Conservation (phyloP, 2,888 invertebrate species). For the Acrobasis consociella region DNA sequence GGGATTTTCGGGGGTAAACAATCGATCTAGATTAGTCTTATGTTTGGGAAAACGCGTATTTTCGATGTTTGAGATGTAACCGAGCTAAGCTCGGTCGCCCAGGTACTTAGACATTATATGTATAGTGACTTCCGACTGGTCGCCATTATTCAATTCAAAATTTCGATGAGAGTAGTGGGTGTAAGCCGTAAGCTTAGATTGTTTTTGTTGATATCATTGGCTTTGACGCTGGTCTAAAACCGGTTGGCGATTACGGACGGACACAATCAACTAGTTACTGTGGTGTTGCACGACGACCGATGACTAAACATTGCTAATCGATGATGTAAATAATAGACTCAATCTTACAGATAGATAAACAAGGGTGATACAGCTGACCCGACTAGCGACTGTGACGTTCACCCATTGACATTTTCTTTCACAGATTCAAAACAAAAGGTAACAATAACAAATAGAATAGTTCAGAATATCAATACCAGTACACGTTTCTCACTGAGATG, state of each 20-base stretch:
- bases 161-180: neutral
- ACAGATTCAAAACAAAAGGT: too few relatives aligned
- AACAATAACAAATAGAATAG: neutral
- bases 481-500: neutral
- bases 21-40: too few relatives aligned
- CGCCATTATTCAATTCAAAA: too few relatives aligned
- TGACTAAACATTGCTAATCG: constrained; percentile 3
- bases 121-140: too few relatives aligned
- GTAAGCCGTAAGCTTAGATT: neutral
- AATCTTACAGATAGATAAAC: neutral
- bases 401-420: too few relatives aligned
- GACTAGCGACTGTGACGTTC: too few relatives aligned
- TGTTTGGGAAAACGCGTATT: too few relatives aligned
- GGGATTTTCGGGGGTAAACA: too few relatives aligned
- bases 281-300: neutral
- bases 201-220: neutral
- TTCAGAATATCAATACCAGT: neutral
- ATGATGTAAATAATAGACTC: constrained; percentile 3
- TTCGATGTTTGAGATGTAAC: too few relatives aligned
- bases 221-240: neutral
- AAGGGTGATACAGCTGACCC: too few relatives aligned
- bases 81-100: too few relatives aligned
- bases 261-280: neutral
- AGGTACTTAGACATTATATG: too few relatives aligned
- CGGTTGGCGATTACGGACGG: neutral